Base-by-base conservation (phyloP, 2,888 invertebrate genomes). In the Cordylochernes scorpioides region DNA sequence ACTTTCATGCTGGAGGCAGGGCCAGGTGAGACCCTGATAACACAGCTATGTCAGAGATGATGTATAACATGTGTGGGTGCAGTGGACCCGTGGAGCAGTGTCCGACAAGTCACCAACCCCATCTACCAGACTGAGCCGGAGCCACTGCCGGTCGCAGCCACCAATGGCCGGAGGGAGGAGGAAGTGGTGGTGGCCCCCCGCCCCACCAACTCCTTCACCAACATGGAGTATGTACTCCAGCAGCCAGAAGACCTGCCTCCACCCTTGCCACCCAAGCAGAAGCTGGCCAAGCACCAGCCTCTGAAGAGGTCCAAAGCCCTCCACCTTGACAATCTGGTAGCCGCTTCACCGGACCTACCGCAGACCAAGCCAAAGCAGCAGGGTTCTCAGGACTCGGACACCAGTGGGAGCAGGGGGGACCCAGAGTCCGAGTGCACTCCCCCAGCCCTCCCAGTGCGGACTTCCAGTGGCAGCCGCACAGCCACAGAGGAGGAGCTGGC, bases 251-350 rank as follows among this genome's bases (percentile, higher is more conserved):
- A 42, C 27, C 26, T 40, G 22, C 44, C 45, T 12, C 72, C 72
- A 19, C 68, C 67, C 13, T 51, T 72, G 40, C 73, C 73, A 25
- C 72, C 72, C 17, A 60, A 70, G 17, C 40, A 40, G 28, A 41
- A 39, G 28, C 28, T 31, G 44, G 60, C 62, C 27, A 41, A 35
- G 5, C 77, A 77, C 51, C 65, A 68, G 41, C 75, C 77, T 8
- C 54, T 78, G 38, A 75, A 77, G 47, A 59, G 73, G 38, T 67
- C 65, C 1, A 58, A 57, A 43, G 61, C 59, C 24, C 45, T 58
- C 47, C 48, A 58, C 21, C 39, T 49, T 39, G 55, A 27, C 33
- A n/a, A n/a, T n/a, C n/a, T n/a, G n/a, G n/a, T n/a, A n/a, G n/a
- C n/a, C n/a, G 36, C 27, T 28, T 27, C 33, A 24, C 31, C 29